A percentile compares a stretch with the other conserved stretches of the same genome.
These are phyloP conservation scores for Vimba vimba DNA, from an alignment of 2,113 vertebrate genomes.

Conservation along the genomic window DNA sequence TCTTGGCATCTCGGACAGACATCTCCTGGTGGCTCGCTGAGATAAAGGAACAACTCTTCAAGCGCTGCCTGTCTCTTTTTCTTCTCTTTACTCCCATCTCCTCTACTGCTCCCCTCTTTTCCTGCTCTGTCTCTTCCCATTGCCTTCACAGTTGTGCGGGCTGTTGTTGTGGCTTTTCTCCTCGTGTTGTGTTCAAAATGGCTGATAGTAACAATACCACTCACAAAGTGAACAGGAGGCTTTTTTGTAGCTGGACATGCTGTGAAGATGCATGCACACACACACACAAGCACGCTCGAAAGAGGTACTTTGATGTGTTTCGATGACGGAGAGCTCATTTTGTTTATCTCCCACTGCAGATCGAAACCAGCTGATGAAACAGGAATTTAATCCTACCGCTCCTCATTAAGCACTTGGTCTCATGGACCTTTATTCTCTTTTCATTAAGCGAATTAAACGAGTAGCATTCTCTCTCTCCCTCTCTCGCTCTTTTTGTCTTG, in stretches of 20 bases:
- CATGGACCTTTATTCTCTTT: conserved; percentile 59
- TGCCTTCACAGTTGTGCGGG: conserved; percentile 49
- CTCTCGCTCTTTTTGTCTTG: conserved; percentile 30
- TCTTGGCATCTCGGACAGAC: conserved; percentile 85
- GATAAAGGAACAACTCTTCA: conserved; percentile 55
- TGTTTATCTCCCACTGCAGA: conserved; percentile 54
- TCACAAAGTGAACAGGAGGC: conserved; percentile 6
- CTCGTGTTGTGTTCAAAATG: conserved; percentile 54
- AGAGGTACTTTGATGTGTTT: conserved; percentile 54
- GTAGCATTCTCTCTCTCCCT: conserved; percentile 24
- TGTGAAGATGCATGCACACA: conserved; percentile 18
- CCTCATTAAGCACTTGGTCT: conserved; percentile 54
- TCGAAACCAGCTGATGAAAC: conserved; percentile 57
- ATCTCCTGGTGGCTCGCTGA: conserved; percentile 71
- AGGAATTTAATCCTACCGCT: conserved; percentile 56
- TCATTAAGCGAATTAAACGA: conserved; percentile 58
- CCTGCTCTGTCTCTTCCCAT: conserved; percentile 53
- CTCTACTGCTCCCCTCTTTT: conserved; percentile 35
- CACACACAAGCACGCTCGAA: conserved; percentile 14
- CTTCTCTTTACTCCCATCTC: conserved; percentile 45
- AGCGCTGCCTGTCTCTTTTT: conserved; percentile 53
- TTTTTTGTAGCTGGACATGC: conserved; percentile 39
- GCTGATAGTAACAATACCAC: conserved; percentile 49
- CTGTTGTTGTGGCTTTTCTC: conserved; percentile 42
- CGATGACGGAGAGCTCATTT: conserved; percentile 47